A percentile compares a stretch with the other conserved stretches of the same genome.
Conservation (phyloP, 2,888 invertebrate species). For the Diplolepis rosae region DNA sequence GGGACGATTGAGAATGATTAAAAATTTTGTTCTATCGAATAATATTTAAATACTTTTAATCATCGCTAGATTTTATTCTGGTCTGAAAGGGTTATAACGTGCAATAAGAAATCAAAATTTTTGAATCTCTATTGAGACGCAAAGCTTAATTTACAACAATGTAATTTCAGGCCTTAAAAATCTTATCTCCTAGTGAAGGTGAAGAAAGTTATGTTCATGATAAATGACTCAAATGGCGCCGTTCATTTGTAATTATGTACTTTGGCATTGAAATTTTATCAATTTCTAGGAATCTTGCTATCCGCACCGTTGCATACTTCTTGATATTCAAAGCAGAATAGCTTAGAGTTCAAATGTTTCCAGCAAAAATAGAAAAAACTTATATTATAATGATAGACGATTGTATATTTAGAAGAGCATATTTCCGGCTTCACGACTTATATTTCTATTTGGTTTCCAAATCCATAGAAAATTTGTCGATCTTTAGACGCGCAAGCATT, state of each 20-base stretch:
- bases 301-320: slow-evolving; percentile 50
- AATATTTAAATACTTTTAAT: too few species aligned
- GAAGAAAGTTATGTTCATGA: slow-evolving; percentile 23
- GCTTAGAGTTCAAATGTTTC: slow-evolving; percentile 57
- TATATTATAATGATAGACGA: slow-evolving; percentile 44
- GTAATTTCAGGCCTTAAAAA: slow-evolving; percentile 24
- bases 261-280: slow-evolving; percentile 65
- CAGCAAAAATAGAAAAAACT: slow-evolving; percentile 64
- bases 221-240: slow-evolving; percentile 8
- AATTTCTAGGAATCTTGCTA: slow-evolving; percentile 59
- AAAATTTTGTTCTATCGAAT: too few species aligned
- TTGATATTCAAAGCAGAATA: slow-evolving; percentile 60
- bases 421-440: neutral
- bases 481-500: neutral
- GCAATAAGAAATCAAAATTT: neutral
- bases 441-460: too few species aligned
- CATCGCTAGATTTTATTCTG: too few species aligned
- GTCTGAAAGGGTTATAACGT: too few species aligned
- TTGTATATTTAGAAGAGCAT: slow-evolving; percentile 26
- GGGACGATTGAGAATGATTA: too few species aligned
- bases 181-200: slow-evolving; percentile 31
- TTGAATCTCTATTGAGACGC: neutral
- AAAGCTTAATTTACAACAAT: slow-evolving; percentile 29
- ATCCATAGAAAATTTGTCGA: neutral
- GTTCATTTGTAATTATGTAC: slow-evolving; percentile 51